Conservation (phyloP, 35 echinoderm and acorn worm species). For the Apostichopus parvimensis region DNA sequence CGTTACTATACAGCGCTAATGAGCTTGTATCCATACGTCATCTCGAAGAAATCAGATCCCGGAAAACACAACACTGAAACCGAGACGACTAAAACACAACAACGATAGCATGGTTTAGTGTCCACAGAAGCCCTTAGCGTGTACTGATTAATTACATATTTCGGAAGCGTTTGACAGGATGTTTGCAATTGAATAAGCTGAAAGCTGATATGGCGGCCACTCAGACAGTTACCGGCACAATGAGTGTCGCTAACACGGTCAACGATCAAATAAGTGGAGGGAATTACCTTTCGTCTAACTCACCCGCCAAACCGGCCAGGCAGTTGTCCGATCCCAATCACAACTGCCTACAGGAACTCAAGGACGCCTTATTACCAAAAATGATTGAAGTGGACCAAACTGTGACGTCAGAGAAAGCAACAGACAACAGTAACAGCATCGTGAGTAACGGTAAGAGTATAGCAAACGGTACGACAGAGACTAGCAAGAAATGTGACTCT, state of each 20-base stretch:
- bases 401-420: slow-evolving; percentile 23
- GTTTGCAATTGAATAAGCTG: slow-evolving; percentile 3
- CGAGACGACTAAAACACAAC: not conserved
- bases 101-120: not conserved
- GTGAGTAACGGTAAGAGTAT: slow-evolving; percentile 15
- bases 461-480: slow-evolving; percentile 26
- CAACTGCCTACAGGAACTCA: slow-evolving; percentile 54
- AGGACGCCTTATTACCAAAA: slow-evolving; percentile 56
- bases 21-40: not conserved
- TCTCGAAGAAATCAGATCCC: not conserved
- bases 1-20: not conserved
- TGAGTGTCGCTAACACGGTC: slow-evolving; percentile 33
- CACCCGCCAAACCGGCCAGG: slow-evolving; percentile 45
- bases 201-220: slow-evolving; percentile 26
- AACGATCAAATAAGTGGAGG: slow-evolving; percentile 31
- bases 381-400: slow-evolving; percentile 48
- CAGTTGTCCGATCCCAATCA: slow-evolving; percentile 51
- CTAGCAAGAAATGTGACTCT: not conserved
- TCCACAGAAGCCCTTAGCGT: not conserved
- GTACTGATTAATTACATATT: slow-evolving; percentile 21
- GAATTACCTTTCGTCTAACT: slow-evolving; percentile 13
- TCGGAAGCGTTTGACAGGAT: slow-evolving; percentile 15
- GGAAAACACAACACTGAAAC: not conserved
- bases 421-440: slow-evolving; percentile 5
- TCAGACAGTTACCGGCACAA: slow-evolving; percentile 15